Conservation (phyloP, 1,140 invertebrate species). For the Diachasmimorpha longicaudata region DNA sequence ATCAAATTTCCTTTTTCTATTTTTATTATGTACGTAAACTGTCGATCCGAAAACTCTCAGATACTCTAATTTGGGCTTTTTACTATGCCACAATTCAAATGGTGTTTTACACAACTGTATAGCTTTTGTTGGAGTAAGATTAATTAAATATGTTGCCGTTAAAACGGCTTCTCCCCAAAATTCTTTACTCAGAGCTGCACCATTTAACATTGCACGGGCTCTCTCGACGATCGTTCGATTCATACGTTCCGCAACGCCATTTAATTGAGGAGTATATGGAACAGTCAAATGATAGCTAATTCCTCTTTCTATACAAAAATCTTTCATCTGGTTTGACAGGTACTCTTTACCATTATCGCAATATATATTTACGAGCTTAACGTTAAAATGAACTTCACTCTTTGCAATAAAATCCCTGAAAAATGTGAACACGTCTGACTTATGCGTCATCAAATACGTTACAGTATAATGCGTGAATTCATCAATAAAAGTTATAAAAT, state of each 20-base stretch:
- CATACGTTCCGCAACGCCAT: constrained; percentile 46
- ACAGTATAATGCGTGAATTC: constrained; percentile 27
- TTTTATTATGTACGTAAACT: constrained; percentile 55
- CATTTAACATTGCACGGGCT: constrained; percentile 49
- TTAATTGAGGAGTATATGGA: constrained; percentile 4
- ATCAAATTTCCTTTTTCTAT: constrained; percentile 32
- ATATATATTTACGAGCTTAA: constrained; percentile 2
- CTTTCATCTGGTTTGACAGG: constrained; percentile 9
- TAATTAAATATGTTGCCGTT: constrained; percentile 36
- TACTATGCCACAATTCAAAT: too few relatives aligned
- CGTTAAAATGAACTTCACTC: too few relatives aligned
- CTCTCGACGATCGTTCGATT: constrained; percentile 56
- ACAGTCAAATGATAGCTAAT: constrained; percentile 17
- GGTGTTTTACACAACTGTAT: constrained; percentile 50
- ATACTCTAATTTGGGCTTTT: constrained; percentile 56
- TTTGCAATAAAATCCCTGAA: constrained; percentile 9
- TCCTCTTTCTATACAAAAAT: constrained; percentile 11
- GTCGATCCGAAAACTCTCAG: constrained; percentile 61
- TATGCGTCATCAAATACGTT: constrained; percentile 21
- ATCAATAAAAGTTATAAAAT: constrained; percentile 15
- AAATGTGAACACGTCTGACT: constrained; percentile 22
- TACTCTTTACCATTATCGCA: constrained; percentile 15
- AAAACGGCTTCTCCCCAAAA: constrained; percentile 56
- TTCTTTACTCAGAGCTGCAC: constrained; percentile 37
- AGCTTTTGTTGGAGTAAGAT: constrained; percentile 47